A percentile compares a stretch with the other conserved stretches of the same genome.
Conservation (phyloP, 2,888 invertebrate species). For the Apoda limacodes region DNA sequence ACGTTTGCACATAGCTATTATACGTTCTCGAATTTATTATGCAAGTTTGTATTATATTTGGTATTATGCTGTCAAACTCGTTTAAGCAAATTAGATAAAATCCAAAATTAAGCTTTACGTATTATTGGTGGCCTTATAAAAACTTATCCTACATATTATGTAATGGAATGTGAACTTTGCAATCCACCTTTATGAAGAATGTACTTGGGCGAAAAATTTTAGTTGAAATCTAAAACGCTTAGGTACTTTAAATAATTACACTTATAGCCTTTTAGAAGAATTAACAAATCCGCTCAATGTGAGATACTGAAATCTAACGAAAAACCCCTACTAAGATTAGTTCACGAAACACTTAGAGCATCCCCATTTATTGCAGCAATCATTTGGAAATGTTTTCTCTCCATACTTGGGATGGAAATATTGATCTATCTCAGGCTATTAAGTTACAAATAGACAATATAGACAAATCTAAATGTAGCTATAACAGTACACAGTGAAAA, state of each 20-base stretch:
- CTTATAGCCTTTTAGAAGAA: too few relatives aligned
- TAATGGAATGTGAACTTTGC: conserved; percentile 12
- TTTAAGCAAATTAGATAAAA: conserved; percentile 10
- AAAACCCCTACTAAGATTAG: conserved; percentile 4
- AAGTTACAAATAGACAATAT: background rate
- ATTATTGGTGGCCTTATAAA: conserved; percentile 13
- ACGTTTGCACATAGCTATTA: conserved; percentile 6
- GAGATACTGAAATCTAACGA: conserved; percentile 2
- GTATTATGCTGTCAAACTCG: conserved; percentile 6
- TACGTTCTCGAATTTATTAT: conserved; percentile 12
- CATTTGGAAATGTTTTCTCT: conserved; percentile 8
- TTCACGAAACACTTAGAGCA: background rate
- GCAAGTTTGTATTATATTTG: conserved; percentile 9
- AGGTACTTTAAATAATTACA: background rate
- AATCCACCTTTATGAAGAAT: conserved; percentile 10
- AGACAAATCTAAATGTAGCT: background rate
- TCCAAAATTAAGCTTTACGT: conserved; percentile 14
- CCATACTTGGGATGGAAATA: conserved; percentile 9
- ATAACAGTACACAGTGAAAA: too few relatives aligned
- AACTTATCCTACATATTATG: conserved; percentile 10
- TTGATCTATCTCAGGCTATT: too few relatives aligned
- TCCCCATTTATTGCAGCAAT: conserved; percentile 1
- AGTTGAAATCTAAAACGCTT: conserved; percentile 4
- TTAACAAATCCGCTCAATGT: conserved; percentile 2
- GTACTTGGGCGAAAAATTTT: conserved; percentile 11